Conservation (phyloP, 2,113 vertebrate genomes). For the Corythornis madagascariensis region DNA sequence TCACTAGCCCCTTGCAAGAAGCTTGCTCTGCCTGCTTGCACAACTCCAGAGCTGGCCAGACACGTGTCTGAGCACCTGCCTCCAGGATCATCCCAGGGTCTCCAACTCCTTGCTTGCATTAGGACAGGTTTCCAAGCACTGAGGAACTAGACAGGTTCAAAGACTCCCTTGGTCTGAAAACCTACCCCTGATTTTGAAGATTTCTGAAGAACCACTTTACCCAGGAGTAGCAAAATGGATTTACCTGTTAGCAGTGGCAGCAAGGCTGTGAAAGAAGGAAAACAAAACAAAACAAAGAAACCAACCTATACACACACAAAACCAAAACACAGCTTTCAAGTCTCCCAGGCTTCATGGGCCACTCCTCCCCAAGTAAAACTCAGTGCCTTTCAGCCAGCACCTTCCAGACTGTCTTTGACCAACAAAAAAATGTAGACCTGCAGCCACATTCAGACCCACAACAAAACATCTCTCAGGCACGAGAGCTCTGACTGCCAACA, state of each 20-base stretch:
- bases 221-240: not conserved
- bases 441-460: accelerated
- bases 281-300: not conserved
- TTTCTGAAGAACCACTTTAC: not conserved
- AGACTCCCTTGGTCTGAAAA: not conserved
- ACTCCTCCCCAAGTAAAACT: not conserved
- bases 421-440: not conserved
- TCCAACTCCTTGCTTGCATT: not conserved
- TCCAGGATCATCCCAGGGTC: accelerated
- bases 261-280: not conserved
- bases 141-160: not conserved
- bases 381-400: not conserved
- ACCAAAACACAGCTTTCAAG: not conserved
- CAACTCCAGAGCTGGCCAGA: not conserved
- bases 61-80: accelerated
- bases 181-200: accelerated
- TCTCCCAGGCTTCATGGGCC: not conserved
- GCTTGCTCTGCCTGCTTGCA: not conserved
- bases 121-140: not conserved
- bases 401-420: not conserved
- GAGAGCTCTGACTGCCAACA: not conserved
- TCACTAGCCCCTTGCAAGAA: not conserved
- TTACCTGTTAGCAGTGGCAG: not conserved
- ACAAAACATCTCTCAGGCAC: not conserved
- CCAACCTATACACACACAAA: no score